Percentiles rank a stretch among this genome's conserved stretches.
Conservation (phyloP, 2,888 invertebrate species). For the Cenopis cana region DNA sequence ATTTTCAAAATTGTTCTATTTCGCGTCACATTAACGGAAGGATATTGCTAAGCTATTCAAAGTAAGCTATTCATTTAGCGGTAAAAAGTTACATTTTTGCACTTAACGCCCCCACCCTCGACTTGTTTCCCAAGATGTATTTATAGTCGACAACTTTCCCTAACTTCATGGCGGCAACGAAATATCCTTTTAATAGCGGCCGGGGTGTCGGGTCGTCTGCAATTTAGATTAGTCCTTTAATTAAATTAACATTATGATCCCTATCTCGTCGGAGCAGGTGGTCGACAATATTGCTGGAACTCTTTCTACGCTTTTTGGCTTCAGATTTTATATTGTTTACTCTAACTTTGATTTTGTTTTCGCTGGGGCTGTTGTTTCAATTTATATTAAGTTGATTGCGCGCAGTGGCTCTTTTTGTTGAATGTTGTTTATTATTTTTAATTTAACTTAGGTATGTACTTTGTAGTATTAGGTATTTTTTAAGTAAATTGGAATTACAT, state of each 20-base stretch:
- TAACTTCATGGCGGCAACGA: conserved; percentile 76
- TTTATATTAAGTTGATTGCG: conserved; percentile 15
- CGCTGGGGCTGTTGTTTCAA: conserved; percentile 49
- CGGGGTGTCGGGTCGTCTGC: conserved; percentile 83
- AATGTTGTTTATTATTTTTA: background rate
- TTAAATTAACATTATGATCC: conserved; percentile 85
- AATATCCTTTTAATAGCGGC: conserved; percentile 83
- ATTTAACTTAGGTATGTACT: background rate
- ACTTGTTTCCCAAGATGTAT: conserved; percentile 74
- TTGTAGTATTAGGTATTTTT: no score
- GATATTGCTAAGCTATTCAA: background rate
- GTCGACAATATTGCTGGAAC: conserved; percentile 76
- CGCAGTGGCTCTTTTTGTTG: background rate
- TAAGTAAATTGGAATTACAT: no score
- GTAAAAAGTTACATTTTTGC: conserved; percentile 59
- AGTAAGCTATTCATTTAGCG: conserved; percentile 14
- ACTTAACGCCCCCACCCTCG: conserved; percentile 62
- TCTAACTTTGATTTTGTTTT: conserved; percentile 58
- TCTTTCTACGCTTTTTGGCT: conserved; percentile 49
- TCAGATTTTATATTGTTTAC: conserved; percentile 52
- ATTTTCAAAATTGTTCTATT: background rate
- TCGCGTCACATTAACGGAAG: background rate
- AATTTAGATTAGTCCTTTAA: conserved; percentile 86
- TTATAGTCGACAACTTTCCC: conserved; percentile 79
- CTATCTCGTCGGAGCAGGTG: conserved; percentile 81